Evolutionary conservation across 2,113 vertebrate genomes (phyloP), one percentile per base, ranked within the genome.

Genomic region (Prinia subflava): DNA sequence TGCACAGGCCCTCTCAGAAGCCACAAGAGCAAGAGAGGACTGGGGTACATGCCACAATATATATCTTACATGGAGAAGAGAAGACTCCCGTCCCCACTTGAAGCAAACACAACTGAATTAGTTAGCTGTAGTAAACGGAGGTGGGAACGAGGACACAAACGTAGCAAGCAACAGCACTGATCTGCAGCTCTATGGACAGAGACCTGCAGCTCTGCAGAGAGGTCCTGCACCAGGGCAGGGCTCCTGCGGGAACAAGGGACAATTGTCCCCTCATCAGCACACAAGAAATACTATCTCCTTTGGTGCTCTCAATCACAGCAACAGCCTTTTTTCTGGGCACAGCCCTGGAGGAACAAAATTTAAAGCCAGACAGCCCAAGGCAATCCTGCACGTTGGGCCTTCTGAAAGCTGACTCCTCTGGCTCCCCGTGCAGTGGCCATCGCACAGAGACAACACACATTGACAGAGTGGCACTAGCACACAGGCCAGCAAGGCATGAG

Each of bases 381-480:
- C 77, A 82, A 71, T 41, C 17, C 68, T 53, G 31, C 30, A 46
- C 0, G 0, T 35, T 31, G 41, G 12, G 25, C 41, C 53, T 67
- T 24, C 56, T 35, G 57, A 64, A 64, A 95, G 69, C 37, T 15
- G 46, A 42, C 42, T 69, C 42, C 71, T 63, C 27, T 11, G 47
- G 53, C 27, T 64, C 52, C 44, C 52, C 13, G 62, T 0, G 0
- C 65, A 62, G 59, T 0, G 1, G 60, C 49, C 6, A 2, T 15
- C 0, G 0, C 44, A 39, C 63, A 46, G 49, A 28, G 44, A 55
- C 74, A 30, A 41, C 28, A 22, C 39, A 12, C 3, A 2, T 0
- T 33, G 55, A 47, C 39, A 57, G 68, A 82, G 28, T 5, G 0
- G 60, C 52, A 35, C 24, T 16, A 18, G 30, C 42, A 42, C 3